phyloP scores from a whole-genome alignment of 2,113 vertebrate species.

The Melanocharis versteri region DNA sequence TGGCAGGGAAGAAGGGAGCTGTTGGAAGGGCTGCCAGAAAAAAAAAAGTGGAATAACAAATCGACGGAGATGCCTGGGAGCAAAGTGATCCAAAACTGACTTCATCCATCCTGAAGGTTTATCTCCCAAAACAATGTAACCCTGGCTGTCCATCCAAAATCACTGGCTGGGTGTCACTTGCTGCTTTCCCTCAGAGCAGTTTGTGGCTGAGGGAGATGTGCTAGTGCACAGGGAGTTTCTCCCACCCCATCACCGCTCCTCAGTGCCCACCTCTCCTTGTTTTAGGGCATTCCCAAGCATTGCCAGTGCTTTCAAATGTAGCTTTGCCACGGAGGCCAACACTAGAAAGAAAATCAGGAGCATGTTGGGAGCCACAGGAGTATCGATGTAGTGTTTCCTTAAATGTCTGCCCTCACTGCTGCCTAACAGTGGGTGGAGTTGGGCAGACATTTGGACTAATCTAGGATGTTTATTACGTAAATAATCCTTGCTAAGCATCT shows the following conservation, averaged over 20 bases:
- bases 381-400: background rate
- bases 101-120: background rate
- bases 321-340: background rate
- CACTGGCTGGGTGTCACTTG: background rate
- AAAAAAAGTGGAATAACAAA: background rate
- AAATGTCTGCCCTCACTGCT: background rate
- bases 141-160: background rate
- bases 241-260: background rate
- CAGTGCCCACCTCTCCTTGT: background rate
- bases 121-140: background rate
- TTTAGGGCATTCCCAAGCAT: background rate
- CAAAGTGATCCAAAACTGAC: background rate
- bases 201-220: background rate
- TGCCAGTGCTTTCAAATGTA: background rate
- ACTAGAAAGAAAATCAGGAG: background rate
- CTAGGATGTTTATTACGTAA: background rate
- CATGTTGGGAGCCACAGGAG: background rate
- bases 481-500: slow-evolving; percentile 26
- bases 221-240: background rate
- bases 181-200: background rate
- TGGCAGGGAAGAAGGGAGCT: background rate
- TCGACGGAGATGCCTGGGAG: background rate
- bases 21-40: background rate
- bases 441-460: background rate
- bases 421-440: background rate